These are phyloP conservation scores for Sarcophaga rosellei DNA, from an alignment of 2,888 invertebrate genomes.

Conservation along the genomic window DNA sequence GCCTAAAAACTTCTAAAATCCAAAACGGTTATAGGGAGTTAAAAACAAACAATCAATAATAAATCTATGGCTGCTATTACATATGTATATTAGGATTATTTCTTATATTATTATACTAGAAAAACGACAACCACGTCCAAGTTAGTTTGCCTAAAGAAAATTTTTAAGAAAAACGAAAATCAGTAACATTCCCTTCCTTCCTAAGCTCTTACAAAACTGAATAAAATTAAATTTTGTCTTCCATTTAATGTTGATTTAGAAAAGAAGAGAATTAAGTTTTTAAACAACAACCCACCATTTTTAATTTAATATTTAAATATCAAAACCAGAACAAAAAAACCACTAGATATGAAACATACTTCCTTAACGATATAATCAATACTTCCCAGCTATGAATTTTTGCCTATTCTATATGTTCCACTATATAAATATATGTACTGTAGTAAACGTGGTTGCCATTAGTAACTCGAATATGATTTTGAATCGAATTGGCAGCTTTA, in stretches of 20 bases:
- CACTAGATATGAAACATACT: conserved; percentile 17
- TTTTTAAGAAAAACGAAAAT: not conserved
- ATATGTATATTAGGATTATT: conserved; percentile 7
- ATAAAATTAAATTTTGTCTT: conserved; percentile 43
- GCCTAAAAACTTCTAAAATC: conserved; percentile 54
- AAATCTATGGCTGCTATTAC: conserved; percentile 29
- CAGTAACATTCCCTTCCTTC: not conserved
- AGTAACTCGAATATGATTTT: conserved; percentile 56
- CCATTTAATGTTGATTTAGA: conserved; percentile 40
- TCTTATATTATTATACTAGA: not conserved
- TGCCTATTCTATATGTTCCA: not conserved
- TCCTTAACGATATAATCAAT: conserved; percentile 29
- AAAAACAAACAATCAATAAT: not conserved
- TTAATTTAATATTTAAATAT: conserved; percentile 1
- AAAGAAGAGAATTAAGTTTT: conserved; percentile 11
- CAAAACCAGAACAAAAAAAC: not conserved
- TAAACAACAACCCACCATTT: conserved; percentile 34
- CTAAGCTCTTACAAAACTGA: conserved; percentile 7
- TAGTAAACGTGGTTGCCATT: conserved; percentile 48
- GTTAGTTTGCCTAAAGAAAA: not conserved
- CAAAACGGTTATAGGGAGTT: conserved; percentile 21
- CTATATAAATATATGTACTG: not conserved
- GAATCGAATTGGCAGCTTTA: conserved; percentile 55
- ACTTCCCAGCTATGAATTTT: conserved; percentile 27
- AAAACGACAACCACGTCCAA: conserved; percentile 13